Evolutionary conservation across 2,888 invertebrate species (phyloP).

Genomic region (Erannis defoliaria): DNA sequence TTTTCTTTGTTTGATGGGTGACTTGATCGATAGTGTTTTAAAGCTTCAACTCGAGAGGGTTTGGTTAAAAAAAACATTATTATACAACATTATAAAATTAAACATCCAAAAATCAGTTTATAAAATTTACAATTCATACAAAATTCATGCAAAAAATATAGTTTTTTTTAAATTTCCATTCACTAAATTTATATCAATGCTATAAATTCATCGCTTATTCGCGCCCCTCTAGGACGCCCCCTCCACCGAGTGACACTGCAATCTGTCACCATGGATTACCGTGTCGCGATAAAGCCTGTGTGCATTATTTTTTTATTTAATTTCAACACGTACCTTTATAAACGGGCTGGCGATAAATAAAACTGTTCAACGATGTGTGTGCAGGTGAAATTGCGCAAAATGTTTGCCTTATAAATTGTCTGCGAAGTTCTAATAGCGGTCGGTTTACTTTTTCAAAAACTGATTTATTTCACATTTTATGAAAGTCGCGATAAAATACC

Average conservation of each 20-base stretch:
- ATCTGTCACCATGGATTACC: constrained; percentile 46
- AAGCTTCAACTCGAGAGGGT: too few species aligned
- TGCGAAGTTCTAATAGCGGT: constrained; percentile 11
- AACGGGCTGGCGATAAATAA: constrained; percentile 41
- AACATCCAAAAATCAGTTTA: too few species aligned
- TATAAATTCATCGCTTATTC: neutral
- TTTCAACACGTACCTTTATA: constrained; percentile 42
- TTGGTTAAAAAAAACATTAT: too few species aligned
- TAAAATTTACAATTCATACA: too few species aligned
- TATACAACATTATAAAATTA: too few species aligned
- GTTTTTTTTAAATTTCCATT: too few species aligned
- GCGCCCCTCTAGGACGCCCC: too few species aligned
- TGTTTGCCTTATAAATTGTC: constrained; percentile 26
- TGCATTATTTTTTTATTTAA: constrained; percentile 50
- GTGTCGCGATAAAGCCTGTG: constrained; percentile 42
- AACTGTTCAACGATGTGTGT: constrained; percentile 32
- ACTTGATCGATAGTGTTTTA: too few species aligned
- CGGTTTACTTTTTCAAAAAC: constrained; percentile 17
- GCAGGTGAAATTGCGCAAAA: constrained; percentile 30
- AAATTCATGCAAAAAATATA: too few species aligned
- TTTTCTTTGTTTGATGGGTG: too few species aligned
- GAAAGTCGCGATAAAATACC: neutral
- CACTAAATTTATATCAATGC: too few species aligned
- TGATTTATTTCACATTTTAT: constrained; percentile 8
- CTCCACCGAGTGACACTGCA: constrained; percentile 26